phyloP scores from a whole-genome alignment of 2,113 vertebrate genomes.

The Xyrauchen texanus region DNA sequence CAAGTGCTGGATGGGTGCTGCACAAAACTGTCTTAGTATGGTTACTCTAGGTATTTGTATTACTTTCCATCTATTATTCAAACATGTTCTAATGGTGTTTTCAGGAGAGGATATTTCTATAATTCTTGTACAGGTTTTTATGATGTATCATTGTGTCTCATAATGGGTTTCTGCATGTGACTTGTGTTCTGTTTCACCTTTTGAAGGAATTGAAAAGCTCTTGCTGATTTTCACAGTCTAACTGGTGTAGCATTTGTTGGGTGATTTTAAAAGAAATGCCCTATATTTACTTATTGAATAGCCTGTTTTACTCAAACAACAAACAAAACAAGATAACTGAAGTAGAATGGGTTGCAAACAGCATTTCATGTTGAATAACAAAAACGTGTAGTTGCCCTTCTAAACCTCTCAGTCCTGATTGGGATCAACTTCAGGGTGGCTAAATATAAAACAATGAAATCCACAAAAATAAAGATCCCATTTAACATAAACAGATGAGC shows the following conservation, averaged over 20 bases:
- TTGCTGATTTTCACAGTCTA: conserved; percentile 1
- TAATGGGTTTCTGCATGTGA: conserved; percentile 45
- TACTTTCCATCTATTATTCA: conserved; percentile 60
- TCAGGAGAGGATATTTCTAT: conserved; percentile 38
- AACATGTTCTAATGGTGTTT: conserved; percentile 51
- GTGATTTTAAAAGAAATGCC: too few species aligned
- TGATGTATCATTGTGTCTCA: conserved; percentile 40
- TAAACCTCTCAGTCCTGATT: too few species aligned
- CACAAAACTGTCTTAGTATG: conserved; percentile 40
- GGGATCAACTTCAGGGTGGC: too few species aligned
- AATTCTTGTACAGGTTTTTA: conserved; percentile 45
- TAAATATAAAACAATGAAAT: too few species aligned
- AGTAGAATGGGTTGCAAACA: too few species aligned
- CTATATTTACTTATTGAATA: too few species aligned
- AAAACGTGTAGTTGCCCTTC: too few species aligned
- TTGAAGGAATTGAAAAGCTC: conserved; percentile 15
- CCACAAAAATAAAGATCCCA: too few species aligned
- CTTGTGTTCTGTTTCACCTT: conserved; percentile 1
- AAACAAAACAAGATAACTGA: too few species aligned
- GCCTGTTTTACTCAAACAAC: too few species aligned
- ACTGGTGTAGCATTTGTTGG: neutral
- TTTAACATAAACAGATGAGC: too few species aligned
- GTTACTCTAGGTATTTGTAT: conserved; percentile 53
- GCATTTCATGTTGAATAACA: too few species aligned
- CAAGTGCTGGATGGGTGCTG: conserved; percentile 23